These are phyloP conservation scores for Boulengerochromis microlepis DNA, from an alignment of 2,113 vertebrate species.

Conservation along the genomic window DNA sequence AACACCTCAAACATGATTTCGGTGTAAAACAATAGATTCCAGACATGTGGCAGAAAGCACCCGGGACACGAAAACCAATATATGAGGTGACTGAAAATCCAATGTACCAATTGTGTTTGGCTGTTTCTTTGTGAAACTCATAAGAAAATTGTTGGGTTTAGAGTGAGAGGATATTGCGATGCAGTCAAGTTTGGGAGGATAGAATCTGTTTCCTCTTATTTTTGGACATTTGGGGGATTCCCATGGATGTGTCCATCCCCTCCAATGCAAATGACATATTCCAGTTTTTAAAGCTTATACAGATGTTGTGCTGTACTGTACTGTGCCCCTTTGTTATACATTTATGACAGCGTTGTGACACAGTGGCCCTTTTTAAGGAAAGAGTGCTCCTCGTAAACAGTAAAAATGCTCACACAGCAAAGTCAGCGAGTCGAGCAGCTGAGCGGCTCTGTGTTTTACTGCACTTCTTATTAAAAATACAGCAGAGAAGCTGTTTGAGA, in stretches of 20 bases:
- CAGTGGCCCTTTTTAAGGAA: not conserved
- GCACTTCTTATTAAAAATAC: constrained; percentile 43
- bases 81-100: not conserved
- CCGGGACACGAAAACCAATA: not conserved
- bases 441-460: constrained; percentile 31
- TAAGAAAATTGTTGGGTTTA: not conserved
- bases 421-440: not conserved
- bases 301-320: not conserved
- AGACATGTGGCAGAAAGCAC: not conserved
- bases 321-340: not conserved
- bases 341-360: not conserved
- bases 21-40: not conserved
- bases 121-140: not conserved
- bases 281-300: not conserved
- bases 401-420: not conserved
- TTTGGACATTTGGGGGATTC: not conserved
- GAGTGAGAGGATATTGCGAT: not conserved
- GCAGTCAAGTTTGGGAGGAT: not conserved
- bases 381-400: constrained; percentile 16
- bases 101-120: not conserved
- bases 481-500: constrained; percentile 38
- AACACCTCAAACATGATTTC: not conserved
- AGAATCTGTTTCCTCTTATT: not conserved
- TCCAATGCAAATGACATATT: not conserved
- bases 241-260: not conserved